Conservation (phyloP, 2,113 vertebrate species). For the Chionomys nivalis region DNA sequence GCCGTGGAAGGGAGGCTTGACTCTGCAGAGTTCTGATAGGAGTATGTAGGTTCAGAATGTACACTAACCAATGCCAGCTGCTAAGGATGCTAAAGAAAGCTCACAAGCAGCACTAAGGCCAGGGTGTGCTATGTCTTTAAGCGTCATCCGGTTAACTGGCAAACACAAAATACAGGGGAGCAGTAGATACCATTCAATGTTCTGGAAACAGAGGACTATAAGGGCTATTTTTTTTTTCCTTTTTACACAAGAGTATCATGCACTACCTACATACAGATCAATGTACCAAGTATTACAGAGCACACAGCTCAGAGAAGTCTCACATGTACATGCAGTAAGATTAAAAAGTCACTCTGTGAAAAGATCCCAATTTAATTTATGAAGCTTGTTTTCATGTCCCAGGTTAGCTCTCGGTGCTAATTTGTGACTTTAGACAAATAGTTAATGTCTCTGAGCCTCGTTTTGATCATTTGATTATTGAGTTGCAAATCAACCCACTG, state of each 20-base stretch:
- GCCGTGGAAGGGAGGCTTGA: background rate
- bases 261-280: background rate
- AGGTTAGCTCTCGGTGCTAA: background rate
- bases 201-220: background rate
- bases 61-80: background rate
- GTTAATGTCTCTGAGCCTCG: background rate
- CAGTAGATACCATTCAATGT: background rate
- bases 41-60: background rate
- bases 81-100: background rate
- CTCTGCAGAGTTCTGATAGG: background rate
- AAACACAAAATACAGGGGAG: background rate
- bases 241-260: background rate
- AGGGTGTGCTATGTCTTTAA: background rate
- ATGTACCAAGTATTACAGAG: background rate
- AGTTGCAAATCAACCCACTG: background rate
- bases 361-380: constrained; percentile 20
- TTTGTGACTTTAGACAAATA: constrained; percentile 22
- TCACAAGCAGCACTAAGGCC: background rate
- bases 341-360: background rate
- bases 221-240: background rate
- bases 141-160: background rate
- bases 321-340: background rate
- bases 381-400: background rate
- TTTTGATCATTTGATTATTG: background rate
- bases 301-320: background rate